Evolutionary conservation across 2,888 invertebrate genomes (phyloP), one percentile per base, ranked within the genome.

Genomic region (Oasisia sp.): DNA sequence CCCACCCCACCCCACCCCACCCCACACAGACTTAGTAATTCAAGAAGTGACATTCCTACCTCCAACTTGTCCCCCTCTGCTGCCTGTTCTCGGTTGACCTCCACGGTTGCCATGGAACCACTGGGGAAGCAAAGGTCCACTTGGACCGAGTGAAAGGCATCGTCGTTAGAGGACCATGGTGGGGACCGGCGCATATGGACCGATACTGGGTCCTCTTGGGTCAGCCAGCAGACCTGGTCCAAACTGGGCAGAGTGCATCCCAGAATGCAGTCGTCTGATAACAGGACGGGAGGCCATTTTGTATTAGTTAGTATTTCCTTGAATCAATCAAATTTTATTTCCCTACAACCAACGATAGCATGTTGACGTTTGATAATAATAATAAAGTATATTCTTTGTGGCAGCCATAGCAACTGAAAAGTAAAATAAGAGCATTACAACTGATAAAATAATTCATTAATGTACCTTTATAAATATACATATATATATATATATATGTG

Each of bases 151-250:
- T 19, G 7, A 7, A 74, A 74, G 74, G n/a, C 74, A 74, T 74
- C 19, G n/a, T 74, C 74, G 27, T 27, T 50, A 9, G 50, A n/a
- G 74, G 74, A 74, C 27, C 27, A 27, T 19, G 74, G n/a, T 74
- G 74, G 74, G 74, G 74, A 27, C 74, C 27, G 74, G 27, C 74
- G 74, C 27, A 74, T 27, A 74, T 74, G 74, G 74, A 74, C 74
- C 74, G n/a, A 27, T 74, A 74, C 27, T 74, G 74, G 74, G 27
- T 74, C 74, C 74, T 74, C 74, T n/a, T 74, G 74, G 27, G 74
- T 74, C 74, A 74, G 74, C 74, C 74, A 74, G n/a, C 74, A 74
- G 74, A 74, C 74, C 74, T 74, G 74, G 74, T 74, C 74, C 74
- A 74, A n/a, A 7, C 74, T 5, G 74, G 74, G 74, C 74, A 74